Evolutionary conservation across 2,113 vertebrate genomes (phyloP).

Genomic region (Macquaria ambigua): DNA sequence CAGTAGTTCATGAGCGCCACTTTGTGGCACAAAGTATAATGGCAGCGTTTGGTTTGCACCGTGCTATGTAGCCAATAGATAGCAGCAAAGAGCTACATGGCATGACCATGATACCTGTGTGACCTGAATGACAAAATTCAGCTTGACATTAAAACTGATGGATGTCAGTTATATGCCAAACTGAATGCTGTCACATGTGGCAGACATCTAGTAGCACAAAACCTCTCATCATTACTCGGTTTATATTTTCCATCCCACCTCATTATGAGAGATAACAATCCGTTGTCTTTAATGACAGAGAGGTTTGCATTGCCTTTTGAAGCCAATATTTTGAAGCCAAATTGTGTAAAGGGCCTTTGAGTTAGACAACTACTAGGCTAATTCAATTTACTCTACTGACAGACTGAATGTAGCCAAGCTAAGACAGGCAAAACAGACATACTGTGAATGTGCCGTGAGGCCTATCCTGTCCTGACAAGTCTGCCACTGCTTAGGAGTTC

Average conservation of each 20-base stretch:
- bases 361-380: slow-evolving; percentile 2
- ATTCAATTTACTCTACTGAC: neutral
- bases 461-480: slow-evolving; percentile 74
- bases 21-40: slow-evolving; percentile 51
- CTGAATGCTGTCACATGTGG: neutral
- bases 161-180: slow-evolving; percentile 5
- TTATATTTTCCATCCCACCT: neutral
- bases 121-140: neutral
- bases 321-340: slow-evolving; percentile 24
- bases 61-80: slow-evolving; percentile 20
- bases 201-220: neutral
- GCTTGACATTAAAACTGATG: neutral
- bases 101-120: neutral
- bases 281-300: neutral
- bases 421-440: neutral
- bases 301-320: neutral
- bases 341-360: slow-evolving; percentile 26
- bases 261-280: neutral
- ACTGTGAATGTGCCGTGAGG: slow-evolving; percentile 22
- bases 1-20: slow-evolving; percentile 57
- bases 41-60: slow-evolving; percentile 6
- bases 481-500: slow-evolving; percentile 33
- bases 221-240: neutral
- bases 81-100: slow-evolving; percentile 39
- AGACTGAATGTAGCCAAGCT: slow-evolving; percentile 10